phyloP scores from a whole-genome alignment of 2,797 vertebrate genomes.

The Malacoraja senta region DNA sequence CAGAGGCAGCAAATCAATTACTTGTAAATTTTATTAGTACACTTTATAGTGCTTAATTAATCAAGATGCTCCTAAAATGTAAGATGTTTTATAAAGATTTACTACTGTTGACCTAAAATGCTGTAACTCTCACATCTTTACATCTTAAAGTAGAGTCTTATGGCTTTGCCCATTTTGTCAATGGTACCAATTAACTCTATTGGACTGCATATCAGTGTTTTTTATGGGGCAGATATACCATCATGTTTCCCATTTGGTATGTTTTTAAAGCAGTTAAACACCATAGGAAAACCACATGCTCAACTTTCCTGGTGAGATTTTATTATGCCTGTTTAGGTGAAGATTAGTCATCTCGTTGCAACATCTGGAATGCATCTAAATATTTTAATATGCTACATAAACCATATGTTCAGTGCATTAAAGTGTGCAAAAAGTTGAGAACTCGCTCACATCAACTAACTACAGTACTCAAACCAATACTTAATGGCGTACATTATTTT shows the following conservation, averaged over 20 bases:
- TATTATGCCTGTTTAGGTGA: constrained; percentile 1
- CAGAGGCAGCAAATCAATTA: neutral
- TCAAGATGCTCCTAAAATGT: neutral
- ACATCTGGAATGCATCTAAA: constrained; percentile 26
- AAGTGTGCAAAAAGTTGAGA: neutral
- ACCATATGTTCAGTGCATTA: neutral
- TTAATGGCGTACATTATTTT: neutral
- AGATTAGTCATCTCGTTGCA: constrained; percentile 1
- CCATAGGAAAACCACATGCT: neutral
- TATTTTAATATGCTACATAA: neutral
- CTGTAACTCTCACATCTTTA: neutral
- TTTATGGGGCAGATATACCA: neutral
- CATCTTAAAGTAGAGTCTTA: neutral
- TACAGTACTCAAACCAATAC: neutral
- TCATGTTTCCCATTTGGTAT: neutral
- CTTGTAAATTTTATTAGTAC: constrained; percentile 13
- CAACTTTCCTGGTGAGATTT: constrained; percentile 18
- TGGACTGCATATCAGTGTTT: neutral
- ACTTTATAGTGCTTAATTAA: neutral
- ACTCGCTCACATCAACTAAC: neutral
- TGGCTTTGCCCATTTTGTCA: neutral
- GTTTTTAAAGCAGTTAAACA: neutral
- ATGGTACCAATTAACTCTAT: constrained; percentile 10
- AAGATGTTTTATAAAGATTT: neutral
- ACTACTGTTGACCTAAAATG: neutral